Evolutionary conservation across 2,113 vertebrate species (phyloP).

Genomic region (Cariama cristata): DNA sequence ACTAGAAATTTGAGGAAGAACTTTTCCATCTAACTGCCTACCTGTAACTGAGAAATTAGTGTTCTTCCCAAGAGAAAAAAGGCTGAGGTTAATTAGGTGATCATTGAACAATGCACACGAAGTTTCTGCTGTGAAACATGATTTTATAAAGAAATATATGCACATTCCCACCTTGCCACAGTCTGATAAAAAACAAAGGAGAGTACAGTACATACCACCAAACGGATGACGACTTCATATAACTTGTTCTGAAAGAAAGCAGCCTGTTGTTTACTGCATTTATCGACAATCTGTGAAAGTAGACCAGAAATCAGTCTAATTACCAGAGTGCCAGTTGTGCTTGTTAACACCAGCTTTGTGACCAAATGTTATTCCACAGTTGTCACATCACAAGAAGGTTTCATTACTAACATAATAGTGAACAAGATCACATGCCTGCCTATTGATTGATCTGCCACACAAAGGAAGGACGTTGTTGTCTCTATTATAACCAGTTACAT

Average conservation of each 20-base stretch:
- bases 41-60: constrained; percentile 23
- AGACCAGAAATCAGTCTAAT: constrained; percentile 83
- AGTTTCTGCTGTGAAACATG: not conserved
- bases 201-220: constrained; percentile 3
- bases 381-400: constrained; percentile 82
- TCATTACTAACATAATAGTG: constrained; percentile 82
- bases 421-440: constrained; percentile 79
- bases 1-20: not conserved
- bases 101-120: not conserved
- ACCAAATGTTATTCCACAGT: constrained; percentile 83
- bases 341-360: constrained; percentile 84
- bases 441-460: constrained; percentile 84
- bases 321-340: constrained; percentile 80
- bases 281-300: constrained; percentile 84
- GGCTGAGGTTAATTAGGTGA: constrained; percentile 12
- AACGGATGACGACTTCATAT: constrained; percentile 72
- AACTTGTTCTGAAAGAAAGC: constrained; percentile 73
- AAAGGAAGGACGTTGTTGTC: constrained; percentile 78
- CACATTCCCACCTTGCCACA: not conserved
- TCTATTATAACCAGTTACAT: constrained; percentile 73
- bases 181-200: not conserved
- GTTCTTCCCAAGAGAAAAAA: not conserved
- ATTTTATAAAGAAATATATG: not conserved
- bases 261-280: constrained; percentile 78
- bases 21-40: not conserved